Evolutionary conservation across 1,140 invertebrate species (phyloP).

Genomic region (Aleiodes sp.): DNA sequence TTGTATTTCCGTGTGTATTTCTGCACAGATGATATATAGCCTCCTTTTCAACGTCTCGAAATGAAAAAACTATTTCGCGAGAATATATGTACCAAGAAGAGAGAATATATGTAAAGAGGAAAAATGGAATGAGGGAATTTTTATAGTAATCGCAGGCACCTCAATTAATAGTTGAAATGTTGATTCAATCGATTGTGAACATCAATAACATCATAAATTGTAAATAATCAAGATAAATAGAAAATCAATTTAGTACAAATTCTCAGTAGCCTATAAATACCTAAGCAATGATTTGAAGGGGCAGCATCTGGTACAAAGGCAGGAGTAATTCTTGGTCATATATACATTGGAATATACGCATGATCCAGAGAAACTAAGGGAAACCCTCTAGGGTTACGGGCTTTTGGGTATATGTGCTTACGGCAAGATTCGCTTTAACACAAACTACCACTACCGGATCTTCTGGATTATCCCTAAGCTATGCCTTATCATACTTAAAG

Average conservation of each 20-base stretch:
- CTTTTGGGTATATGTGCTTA: not conserved
- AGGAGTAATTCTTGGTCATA: slow-evolving; percentile 20
- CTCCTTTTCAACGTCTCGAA: slow-evolving; percentile 34
- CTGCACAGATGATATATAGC: slow-evolving; percentile 28
- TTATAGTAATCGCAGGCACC: no score
- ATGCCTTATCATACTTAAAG: slow-evolving; percentile 55
- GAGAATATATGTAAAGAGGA: no score
- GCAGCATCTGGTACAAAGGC: slow-evolving; percentile 52
- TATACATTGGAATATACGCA: slow-evolving; percentile 20
- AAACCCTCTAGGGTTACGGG: not conserved
- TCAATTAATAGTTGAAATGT: no score
- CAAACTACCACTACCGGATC: slow-evolving; percentile 9
- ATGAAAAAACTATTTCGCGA: slow-evolving; percentile 27
- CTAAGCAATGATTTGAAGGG: not conserved
- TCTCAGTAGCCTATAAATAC: not conserved
- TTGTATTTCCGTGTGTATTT: slow-evolving; percentile 41
- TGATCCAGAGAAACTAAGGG: not conserved
- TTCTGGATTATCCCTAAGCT: slow-evolving; percentile 52
- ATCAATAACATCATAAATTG: not conserved
- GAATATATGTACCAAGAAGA: slow-evolving; percentile 27
- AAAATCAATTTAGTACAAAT: not conserved
- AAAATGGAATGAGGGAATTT: no score
- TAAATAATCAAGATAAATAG: not conserved
- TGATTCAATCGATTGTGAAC: not conserved
- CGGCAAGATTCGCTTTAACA: slow-evolving; percentile 1